Evolutionary conservation across 64 coral and sea anemone genomes (phyloP).

Genomic region (Stichodactyla mertensii): DNA sequence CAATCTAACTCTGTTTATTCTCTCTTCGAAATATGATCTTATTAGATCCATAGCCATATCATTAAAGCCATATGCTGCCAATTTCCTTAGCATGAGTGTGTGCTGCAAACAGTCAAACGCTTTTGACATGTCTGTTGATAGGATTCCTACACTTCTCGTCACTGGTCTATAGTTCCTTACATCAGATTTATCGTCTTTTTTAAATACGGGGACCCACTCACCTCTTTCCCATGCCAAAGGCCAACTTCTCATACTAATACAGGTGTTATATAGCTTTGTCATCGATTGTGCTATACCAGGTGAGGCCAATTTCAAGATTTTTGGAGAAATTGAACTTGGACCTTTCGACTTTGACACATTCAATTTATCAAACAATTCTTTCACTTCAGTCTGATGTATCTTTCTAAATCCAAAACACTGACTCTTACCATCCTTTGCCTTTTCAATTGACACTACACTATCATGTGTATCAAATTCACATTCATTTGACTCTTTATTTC

Average conservation of each 20-base stretch:
- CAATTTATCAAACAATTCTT: conserved; percentile 19
- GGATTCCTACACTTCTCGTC: neutral
- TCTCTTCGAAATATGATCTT: too few species aligned
- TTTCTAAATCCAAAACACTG: neutral
- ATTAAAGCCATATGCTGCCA: too few species aligned
- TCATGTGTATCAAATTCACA: conserved; percentile 19
- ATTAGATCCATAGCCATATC: too few species aligned
- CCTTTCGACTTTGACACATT: conserved; percentile 13
- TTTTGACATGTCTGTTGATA: too few species aligned
- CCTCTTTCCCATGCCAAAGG: conserved; percentile 24
- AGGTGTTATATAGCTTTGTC: conserved; percentile 6
- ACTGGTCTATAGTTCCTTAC: conserved; percentile 17
- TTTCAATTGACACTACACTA: neutral
- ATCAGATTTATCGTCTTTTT: conserved; percentile 14
- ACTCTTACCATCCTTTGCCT: neutral
- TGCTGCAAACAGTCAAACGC: too few species aligned
- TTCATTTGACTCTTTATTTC: conserved; percentile 6
- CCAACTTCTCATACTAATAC: neutral
- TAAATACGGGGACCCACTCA: neutral
- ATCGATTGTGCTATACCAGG: conserved; percentile 17
- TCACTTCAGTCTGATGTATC: neutral
- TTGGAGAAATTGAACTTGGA: conserved; percentile 14
- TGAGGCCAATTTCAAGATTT: conserved; percentile 12
- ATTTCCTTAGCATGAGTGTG: too few species aligned
- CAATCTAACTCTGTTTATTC: too few species aligned